These are phyloP conservation scores for Drosophila kohkoa DNA, from an alignment of 1,140 invertebrate species.

Conservation along the genomic window DNA sequence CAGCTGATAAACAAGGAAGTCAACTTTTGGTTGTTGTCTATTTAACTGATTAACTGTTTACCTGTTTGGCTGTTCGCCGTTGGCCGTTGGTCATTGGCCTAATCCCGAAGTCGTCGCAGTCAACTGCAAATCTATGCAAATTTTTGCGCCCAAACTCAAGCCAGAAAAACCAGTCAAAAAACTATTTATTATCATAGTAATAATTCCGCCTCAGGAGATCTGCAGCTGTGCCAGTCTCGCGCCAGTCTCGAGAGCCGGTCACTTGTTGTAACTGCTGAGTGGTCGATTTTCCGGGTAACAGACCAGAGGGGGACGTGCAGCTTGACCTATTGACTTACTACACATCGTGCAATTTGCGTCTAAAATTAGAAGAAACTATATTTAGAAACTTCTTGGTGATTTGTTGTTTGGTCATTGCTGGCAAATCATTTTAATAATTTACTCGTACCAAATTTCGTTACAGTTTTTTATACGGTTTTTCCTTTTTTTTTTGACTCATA, in stretches of 20 bases:
- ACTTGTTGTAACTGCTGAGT: conserved; percentile 8
- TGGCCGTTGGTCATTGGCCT: conserved; percentile 28
- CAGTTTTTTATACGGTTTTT: conserved; percentile 11
- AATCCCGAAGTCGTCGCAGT: conserved; percentile 30
- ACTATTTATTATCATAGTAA: conserved; percentile 74
- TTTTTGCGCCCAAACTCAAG: conserved; percentile 36
- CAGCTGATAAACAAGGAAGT: conserved; percentile 73
- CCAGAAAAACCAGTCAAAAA: conserved; percentile 75
- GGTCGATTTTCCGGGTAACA: conserved; percentile 26
- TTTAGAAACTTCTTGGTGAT: conserved; percentile 32
- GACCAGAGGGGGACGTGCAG: conserved; percentile 21
- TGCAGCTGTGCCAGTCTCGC: conserved; percentile 42
- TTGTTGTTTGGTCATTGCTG: conserved; percentile 39
- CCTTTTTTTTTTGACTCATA: conserved; percentile 58
- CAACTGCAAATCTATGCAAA: conserved; percentile 65
- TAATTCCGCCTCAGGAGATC: conserved; percentile 71
- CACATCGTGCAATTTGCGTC: conserved; percentile 52
- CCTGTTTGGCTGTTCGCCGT: neutral
- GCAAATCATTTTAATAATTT: conserved; percentile 57
- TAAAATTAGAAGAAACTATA: conserved; percentile 35
- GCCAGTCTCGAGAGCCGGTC: neutral
- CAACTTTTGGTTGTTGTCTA: neutral
- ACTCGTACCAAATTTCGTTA: neutral
- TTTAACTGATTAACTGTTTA: no score
- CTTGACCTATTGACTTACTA: conserved; percentile 79